These are phyloP conservation scores for Spheniscus mendiculus DNA, from an alignment of 2,113 vertebrate species.

Conservation along the genomic window DNA sequence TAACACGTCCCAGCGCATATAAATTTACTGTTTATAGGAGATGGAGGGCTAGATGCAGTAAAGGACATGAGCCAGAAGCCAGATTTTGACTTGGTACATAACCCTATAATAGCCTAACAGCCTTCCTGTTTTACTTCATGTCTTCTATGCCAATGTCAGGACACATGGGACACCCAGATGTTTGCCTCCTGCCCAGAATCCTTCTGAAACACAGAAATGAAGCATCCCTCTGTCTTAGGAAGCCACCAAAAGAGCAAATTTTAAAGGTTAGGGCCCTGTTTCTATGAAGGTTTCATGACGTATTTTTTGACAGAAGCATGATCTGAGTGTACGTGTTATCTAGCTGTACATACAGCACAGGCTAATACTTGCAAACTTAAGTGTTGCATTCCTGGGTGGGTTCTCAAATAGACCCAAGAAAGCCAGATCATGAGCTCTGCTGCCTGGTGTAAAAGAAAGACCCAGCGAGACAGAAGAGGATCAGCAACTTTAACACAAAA, in stretches of 20 bases:
- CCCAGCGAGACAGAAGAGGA: neutral
- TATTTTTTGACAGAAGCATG: neutral
- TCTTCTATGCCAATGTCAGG: neutral
- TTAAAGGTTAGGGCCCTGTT: neutral
- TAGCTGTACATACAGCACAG: neutral
- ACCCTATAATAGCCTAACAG: neutral
- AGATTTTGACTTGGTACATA: neutral
- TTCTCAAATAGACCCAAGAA: neutral
- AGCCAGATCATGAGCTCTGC: neutral
- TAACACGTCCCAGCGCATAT: neutral
- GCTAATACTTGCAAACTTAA: neutral
- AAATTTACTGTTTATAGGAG: neutral
- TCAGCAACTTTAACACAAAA: neutral
- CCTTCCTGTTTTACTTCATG: neutral
- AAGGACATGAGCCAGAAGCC: neutral
- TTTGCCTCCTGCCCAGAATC: neutral
- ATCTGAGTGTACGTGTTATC: too few relatives aligned
- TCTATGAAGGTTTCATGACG: too few relatives aligned
- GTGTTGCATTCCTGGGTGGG: neutral
- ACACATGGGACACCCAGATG: accelerated
- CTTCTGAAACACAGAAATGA: neutral
- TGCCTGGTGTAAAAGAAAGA: neutral
- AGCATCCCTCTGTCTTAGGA: neutral
- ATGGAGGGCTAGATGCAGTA: neutral
- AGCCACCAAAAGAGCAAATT: neutral